phyloP scores from a whole-genome alignment of 23 tunicate genomes.

The Trididemnum nubilum region DNA sequence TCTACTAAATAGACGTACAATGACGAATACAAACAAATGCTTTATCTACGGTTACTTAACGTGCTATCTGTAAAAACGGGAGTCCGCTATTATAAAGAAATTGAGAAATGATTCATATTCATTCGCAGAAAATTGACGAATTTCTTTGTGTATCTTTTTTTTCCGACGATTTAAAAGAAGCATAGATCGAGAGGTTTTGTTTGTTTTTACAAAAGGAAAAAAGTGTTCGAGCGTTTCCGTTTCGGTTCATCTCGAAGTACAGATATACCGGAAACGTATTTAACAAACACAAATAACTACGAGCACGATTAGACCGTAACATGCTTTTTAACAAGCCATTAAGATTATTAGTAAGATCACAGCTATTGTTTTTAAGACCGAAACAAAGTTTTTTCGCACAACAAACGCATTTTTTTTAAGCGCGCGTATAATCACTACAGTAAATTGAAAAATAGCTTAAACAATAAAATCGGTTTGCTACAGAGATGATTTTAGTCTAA shows the following conservation, averaged over 20 bases:
- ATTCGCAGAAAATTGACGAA: not conserved
- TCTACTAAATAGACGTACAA: not conserved
- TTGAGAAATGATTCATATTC: not conserved
- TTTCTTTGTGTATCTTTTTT: not conserved
- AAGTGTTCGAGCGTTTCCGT: slow-evolving; percentile 1
- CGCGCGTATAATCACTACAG: no score
- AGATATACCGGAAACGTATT: not conserved
- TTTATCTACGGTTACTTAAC: slow-evolving; percentile 28
- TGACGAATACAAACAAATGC: slow-evolving; percentile 39
- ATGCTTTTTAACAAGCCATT: no score
- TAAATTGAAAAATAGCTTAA: no score
- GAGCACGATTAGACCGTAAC: not conserved
- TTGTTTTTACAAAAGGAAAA: not conserved
- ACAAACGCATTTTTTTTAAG: no score
- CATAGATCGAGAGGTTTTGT: not conserved
- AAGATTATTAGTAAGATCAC: no score
- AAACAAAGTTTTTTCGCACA: no score
- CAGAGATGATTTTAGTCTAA: no score
- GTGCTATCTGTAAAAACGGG: slow-evolving; percentile 8
- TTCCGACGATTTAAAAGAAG: not conserved
- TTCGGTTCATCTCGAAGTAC: not conserved
- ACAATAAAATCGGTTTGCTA: no score
- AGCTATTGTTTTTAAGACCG: no score
- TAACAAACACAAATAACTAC: not conserved
- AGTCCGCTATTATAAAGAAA: not conserved